Evolutionary conservation across 2,888 invertebrate species (phyloP).

Genomic region (Sphaeridia pumilis): DNA sequence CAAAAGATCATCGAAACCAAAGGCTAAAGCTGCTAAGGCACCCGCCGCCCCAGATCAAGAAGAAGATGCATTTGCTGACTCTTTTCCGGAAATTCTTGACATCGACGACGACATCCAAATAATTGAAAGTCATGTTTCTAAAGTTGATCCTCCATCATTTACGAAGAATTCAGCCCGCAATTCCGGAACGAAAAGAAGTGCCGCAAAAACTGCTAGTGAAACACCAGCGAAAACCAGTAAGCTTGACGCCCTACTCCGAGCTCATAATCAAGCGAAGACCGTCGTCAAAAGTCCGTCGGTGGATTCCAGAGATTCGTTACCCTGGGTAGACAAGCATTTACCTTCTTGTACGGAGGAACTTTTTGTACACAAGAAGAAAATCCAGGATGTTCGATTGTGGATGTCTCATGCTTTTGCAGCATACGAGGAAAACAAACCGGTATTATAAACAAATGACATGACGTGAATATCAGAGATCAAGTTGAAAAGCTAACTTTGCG

Average conservation of each 20-base stretch:
- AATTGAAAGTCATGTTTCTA: too few relatives aligned
- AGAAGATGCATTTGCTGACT: background rate
- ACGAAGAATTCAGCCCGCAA: too few relatives aligned
- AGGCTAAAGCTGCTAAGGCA: too few relatives aligned
- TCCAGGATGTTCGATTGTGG: slow-evolving; percentile 61
- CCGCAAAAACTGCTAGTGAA: too few relatives aligned
- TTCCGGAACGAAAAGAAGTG: too few relatives aligned
- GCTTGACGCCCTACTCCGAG: slow-evolving; percentile 9
- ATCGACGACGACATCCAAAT: slow-evolving; percentile 1
- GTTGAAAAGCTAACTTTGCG: background rate
- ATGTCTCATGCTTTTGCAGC: slow-evolving; percentile 39
- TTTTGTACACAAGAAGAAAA: slow-evolving; percentile 62
- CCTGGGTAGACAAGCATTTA: slow-evolving; percentile 41
- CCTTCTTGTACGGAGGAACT: slow-evolving; percentile 52
- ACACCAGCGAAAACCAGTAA: slow-evolving; percentile 7
- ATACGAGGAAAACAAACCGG: slow-evolving; percentile 20
- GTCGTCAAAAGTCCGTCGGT: background rate
- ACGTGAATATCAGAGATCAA: background rate
- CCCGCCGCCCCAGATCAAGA: background rate
- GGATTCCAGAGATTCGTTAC: background rate
- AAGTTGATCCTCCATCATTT: too few relatives aligned
- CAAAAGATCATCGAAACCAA: too few relatives aligned
- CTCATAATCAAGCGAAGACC: background rate
- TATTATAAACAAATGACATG: background rate
- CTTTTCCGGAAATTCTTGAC: slow-evolving; percentile 4